Percentiles rank a stretch among this genome's conserved stretches.
phyloP scores from a whole-genome alignment of 2,888 invertebrate genomes.

The Keiferia lycopersicella region DNA sequence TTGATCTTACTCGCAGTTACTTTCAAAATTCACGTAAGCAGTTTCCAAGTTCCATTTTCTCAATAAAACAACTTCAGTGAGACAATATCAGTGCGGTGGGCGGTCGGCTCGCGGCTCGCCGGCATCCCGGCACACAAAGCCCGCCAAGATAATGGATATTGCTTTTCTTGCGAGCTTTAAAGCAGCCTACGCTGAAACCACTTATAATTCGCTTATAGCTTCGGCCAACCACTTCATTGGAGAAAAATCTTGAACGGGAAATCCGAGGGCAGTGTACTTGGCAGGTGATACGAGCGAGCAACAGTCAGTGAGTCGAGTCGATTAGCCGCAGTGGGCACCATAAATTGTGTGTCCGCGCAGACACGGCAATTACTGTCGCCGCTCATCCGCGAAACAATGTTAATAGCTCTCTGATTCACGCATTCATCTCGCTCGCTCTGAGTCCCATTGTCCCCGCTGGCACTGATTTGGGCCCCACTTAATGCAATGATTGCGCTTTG shows the following conservation, averaged over 20 bases:
- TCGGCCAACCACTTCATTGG: conserved; percentile 70
- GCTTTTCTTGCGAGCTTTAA: conserved; percentile 79
- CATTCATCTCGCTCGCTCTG: conserved; percentile 63
- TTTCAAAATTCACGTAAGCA: conserved; percentile 9
- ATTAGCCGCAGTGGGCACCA: conserved; percentile 68
- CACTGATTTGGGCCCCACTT: conserved; percentile 24
- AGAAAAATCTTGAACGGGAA: conserved; percentile 57
- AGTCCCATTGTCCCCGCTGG: conserved; percentile 49
- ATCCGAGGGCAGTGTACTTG: conserved; percentile 12
- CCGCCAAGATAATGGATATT: conserved; percentile 78
- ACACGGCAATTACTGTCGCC: conserved; percentile 79
- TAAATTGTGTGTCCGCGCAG: conserved; percentile 74
- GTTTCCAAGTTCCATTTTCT: conserved; percentile 28
- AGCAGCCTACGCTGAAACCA: conserved; percentile 77
- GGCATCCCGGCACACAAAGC: conserved; percentile 61
- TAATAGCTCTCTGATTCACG: conserved; percentile 75
- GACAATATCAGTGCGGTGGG: conserved; percentile 50
- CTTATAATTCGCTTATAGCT: conserved; percentile 78
- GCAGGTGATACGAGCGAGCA: conserved; percentile 21
- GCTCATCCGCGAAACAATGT: conserved; percentile 78
- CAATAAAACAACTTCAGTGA: conserved; percentile 38
- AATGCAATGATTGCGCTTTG: conserved; percentile 15
- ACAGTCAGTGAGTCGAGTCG: conserved; percentile 51
- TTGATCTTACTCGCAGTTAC: not conserved
- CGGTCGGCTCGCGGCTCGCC: conserved; percentile 64